Evolutionary conservation across 1,140 invertebrate species (phyloP).

Genomic region (Drosophila auraria): DNA sequence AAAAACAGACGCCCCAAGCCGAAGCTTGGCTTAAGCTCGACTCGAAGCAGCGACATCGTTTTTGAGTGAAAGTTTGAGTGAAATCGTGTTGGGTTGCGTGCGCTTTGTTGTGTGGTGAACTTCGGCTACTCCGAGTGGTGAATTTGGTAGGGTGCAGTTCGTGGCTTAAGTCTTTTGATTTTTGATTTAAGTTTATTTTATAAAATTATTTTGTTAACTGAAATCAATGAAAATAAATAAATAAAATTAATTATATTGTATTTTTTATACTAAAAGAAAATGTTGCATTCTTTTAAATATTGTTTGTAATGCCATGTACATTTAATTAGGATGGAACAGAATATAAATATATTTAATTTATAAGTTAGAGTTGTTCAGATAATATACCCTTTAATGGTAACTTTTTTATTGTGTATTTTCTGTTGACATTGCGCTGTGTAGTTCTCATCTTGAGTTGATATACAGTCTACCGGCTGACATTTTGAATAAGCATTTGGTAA

Average conservation of each 20-base stretch:
- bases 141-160: constrained; percentile 36
- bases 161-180: constrained; percentile 68
- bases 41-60: constrained; percentile 22
- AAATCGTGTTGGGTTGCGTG: constrained; percentile 36
- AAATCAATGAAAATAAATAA: background rate
- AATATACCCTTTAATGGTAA: too few species aligned
- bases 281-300: too few species aligned
- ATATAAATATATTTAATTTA: background rate
- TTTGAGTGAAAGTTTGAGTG: constrained; percentile 60
- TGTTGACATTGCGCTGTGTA: background rate
- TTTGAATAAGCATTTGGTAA: constrained; percentile 15
- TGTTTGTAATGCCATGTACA: too few species aligned
- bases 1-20: constrained; percentile 54
- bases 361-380: too few species aligned
- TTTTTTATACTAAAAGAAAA: background rate
- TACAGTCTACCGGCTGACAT: constrained; percentile 7
- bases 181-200: background rate
- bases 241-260: background rate
- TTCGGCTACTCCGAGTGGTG: constrained; percentile 3
- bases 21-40: constrained; percentile 24
- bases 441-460: background rate
- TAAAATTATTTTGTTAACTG: background rate
- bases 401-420: background rate
- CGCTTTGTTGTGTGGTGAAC: constrained; percentile 34
- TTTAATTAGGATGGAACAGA: too few species aligned